phyloP scores from a whole-genome alignment of 2,113 vertebrate species.

The Chloroceryle aenea region DNA sequence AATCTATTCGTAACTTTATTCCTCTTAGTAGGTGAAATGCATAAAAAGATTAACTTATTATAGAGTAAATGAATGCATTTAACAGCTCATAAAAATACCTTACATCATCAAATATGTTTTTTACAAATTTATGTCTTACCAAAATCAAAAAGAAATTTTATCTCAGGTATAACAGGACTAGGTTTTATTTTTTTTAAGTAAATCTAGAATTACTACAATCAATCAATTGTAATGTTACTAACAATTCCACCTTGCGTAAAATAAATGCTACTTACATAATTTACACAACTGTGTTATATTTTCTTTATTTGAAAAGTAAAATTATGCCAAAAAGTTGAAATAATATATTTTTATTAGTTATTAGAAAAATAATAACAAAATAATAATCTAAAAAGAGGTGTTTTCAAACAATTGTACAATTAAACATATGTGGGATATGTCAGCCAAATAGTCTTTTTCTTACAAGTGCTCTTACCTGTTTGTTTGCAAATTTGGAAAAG shows the following conservation, averaged over 20 bases:
- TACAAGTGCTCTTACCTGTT: not conserved
- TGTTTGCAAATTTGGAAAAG: conserved; percentile 4
- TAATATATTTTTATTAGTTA: not conserved
- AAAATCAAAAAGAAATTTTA: not conserved
- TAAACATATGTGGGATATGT: not conserved
- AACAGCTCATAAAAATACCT: conserved; percentile 6
- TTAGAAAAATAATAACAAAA: not conserved
- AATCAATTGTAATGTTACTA: not conserved
- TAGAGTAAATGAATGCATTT: not conserved
- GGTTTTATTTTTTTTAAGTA: not conserved
- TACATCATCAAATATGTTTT: not conserved
- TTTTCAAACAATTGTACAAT: not conserved
- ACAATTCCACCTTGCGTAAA: not conserved
- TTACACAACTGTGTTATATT: not conserved
- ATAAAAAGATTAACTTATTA: not conserved
- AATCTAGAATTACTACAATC: not conserved
- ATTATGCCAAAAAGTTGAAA: not conserved
- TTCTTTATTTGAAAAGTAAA: not conserved
- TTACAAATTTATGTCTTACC: not conserved
- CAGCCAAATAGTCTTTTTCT: not conserved
- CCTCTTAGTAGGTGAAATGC: not conserved
- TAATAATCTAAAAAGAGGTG: not conserved
- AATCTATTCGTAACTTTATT: conserved; percentile 4
- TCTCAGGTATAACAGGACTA: not conserved
- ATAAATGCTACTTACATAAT: not conserved